Base-by-base conservation (phyloP, 1,140 invertebrate species). In the Galleria mellonella region DNA sequence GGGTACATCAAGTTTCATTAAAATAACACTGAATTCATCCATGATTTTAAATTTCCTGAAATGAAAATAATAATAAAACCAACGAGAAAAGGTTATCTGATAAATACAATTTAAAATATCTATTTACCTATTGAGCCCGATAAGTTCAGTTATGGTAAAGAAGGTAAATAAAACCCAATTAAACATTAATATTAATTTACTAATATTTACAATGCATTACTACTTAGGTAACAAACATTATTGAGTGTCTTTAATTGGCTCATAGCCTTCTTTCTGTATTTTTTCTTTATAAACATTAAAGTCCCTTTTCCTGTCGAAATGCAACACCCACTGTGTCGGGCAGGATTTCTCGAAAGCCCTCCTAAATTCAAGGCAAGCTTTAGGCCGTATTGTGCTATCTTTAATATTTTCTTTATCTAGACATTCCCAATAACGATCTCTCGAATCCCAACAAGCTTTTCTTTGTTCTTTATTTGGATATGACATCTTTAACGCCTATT, bases 391-490 rank as follows among this genome's bases (percentile, higher is more conserved):
- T 28, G 79, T 62, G 57, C 58, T 76, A 58, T 87, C 84, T 72
- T 86, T 81, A 42, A 86, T 62, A 52, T 85, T 83, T 48, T 89
- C 72, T 83, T 90, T 63, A 78, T 96, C 94, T 45, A 98, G 86
- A 86, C 97, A 98, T 56, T 94, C 90, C 95, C 96, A 98, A 78
- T 95, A 97, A 32, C 89, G 86, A 86, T 98, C 96, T 63, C 95
- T 89, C 47, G 92, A 89, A 52, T 87, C 84, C 96, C 96, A 98
- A 86, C 97, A 98, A 63, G 87, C 88, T 69, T 91, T 83, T 58
- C 97, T 89, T 70, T 94, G 90, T 54, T 91, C 89, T 89, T 94
- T 97, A 60, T 88, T 91, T 38, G 94, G 93, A 82, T 95, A 96
- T 63, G 94, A 94, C 94, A 96, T 96, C 72, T 75, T 89, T 61